A percentile compares a stretch with the other conserved stretches of the same genome.
Conservation (phyloP, 2,113 vertebrate genomes). For the Vulpes ferrilata region DNA sequence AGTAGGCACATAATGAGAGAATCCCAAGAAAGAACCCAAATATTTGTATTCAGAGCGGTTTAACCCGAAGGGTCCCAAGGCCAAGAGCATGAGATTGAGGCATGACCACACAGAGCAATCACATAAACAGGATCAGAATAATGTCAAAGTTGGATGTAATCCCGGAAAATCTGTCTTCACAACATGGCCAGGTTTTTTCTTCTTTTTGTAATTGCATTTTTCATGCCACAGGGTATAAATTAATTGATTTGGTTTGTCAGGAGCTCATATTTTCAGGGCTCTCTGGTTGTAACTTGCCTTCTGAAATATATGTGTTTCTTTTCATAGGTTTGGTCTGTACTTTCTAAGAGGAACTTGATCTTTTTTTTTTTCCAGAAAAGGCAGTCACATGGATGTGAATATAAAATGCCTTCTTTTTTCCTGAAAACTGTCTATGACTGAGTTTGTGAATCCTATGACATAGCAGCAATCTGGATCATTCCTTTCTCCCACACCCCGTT, state of each 20-base stretch:
- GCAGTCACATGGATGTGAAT: neutral
- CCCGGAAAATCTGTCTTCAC: neutral
- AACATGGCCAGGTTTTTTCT: neutral
- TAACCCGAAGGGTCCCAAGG: neutral
- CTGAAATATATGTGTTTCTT: neutral
- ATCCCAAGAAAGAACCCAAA: neutral
- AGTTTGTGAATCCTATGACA: neutral
- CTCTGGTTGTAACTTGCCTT: neutral
- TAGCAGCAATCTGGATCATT: no score
- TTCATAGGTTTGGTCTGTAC: neutral
- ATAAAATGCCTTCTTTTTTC: neutral
- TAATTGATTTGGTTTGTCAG: conserved; percentile 49
- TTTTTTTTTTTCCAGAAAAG: neutral
- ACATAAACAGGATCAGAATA: neutral
- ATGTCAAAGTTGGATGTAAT: neutral
- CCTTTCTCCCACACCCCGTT: neutral
- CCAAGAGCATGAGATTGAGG: neutral
- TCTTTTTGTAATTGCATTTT: neutral
- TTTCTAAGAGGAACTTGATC: conserved; percentile 1
- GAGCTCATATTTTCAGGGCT: neutral
- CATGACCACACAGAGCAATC: neutral
- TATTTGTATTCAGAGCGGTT: conserved; percentile 15
- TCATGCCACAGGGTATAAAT: neutral
- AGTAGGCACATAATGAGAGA: neutral
- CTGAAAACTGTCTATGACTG: neutral